Evolutionary conservation across 2,888 invertebrate species (phyloP).

Genomic region (Ochropleura leucogaster): DNA sequence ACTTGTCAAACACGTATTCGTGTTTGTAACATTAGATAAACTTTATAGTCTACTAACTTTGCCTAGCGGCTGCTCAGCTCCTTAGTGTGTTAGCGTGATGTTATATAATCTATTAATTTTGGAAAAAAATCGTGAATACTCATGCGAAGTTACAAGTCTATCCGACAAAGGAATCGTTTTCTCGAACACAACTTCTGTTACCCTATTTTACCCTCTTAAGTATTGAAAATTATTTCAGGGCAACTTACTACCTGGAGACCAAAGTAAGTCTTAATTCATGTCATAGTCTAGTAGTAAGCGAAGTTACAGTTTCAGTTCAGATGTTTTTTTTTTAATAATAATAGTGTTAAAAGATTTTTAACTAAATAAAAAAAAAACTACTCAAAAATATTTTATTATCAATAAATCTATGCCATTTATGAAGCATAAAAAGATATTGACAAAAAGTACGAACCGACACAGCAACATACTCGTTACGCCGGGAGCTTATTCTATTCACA

Average conservation of each 20-base stretch:
- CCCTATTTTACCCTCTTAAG: too few species aligned
- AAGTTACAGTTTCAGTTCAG: background rate
- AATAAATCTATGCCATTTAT: background rate
- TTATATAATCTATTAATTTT: too few species aligned
- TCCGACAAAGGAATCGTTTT: too few species aligned
- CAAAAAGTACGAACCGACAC: background rate
- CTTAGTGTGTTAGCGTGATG: too few species aligned
- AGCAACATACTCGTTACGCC: slow-evolving; percentile 8
- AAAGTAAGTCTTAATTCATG: background rate
- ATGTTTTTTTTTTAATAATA: background rate
- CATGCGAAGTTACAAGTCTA: too few species aligned
- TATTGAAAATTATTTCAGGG: background rate
- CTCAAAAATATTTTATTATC: background rate
- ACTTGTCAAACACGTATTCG: too few species aligned
- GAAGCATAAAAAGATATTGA: background rate
- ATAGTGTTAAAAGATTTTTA: background rate
- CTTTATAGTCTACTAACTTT: background rate
- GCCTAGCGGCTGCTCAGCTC: too few species aligned
- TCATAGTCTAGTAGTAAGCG: background rate
- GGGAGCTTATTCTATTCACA: background rate
- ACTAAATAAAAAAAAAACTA: background rate
- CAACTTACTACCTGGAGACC: background rate
- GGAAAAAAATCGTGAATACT: too few species aligned
- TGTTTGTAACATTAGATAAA: too few species aligned
- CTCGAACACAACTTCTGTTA: too few species aligned